A percentile compares a stretch with the other conserved stretches of the same genome.
phyloP scores from a whole-genome alignment of 2,888 invertebrate species.

The Philereme transversata region DNA sequence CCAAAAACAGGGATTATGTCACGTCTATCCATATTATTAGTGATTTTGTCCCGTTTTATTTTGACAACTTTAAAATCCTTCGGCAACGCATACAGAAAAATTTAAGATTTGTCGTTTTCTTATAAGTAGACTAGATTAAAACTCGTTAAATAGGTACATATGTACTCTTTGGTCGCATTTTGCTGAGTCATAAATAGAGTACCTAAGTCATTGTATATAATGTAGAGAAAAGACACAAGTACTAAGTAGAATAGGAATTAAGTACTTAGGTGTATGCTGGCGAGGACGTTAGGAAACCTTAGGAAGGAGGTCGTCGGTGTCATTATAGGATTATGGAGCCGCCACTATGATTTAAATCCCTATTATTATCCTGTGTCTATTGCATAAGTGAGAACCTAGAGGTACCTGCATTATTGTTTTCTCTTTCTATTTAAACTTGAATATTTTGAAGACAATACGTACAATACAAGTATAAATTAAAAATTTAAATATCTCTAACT shows the following conservation, averaged over 20 bases:
- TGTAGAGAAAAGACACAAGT: conserved; percentile 7
- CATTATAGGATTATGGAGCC: conserved; percentile 76
- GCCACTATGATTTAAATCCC: conserved; percentile 72
- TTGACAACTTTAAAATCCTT: too few relatives aligned
- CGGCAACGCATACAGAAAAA: too few relatives aligned
- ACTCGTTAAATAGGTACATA: too few relatives aligned
- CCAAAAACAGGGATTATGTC: conserved; percentile 1
- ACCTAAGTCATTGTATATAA: neutral
- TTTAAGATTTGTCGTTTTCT: too few relatives aligned
- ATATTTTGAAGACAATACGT: too few relatives aligned
- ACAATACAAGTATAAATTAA: too few relatives aligned
- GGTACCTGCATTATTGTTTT: neutral
- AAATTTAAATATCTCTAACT: too few relatives aligned
- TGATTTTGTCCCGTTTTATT: conserved; percentile 2
- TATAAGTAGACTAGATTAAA: too few relatives aligned
- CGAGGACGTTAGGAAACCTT: conserved; percentile 69
- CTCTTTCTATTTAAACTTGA: too few relatives aligned
- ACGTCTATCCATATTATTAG: conserved; percentile 5
- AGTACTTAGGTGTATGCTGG: conserved; percentile 50
- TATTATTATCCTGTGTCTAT: conserved; percentile 21
- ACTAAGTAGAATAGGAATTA: conserved; percentile 36
- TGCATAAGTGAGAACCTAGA: conserved; percentile 12
- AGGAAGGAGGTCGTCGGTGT: conserved; percentile 75
- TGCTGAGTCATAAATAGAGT: too few relatives aligned
- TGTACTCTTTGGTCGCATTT: neutral